Percentiles rank a stretch among this genome's conserved stretches.
phyloP scores from a whole-genome alignment of 2,888 invertebrate genomes.

The Antheraea assamensis region DNA sequence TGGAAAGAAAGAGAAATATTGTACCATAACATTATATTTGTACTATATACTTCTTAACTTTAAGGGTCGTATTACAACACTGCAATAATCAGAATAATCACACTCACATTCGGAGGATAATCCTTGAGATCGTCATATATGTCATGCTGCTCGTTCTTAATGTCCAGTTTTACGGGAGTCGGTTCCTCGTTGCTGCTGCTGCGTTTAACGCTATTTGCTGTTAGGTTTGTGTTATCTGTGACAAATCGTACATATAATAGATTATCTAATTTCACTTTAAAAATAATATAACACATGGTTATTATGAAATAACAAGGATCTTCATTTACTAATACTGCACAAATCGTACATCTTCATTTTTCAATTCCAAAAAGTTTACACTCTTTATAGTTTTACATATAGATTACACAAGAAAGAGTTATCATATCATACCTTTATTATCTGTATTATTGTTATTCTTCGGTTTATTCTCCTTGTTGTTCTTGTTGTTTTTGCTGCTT shows the following conservation, averaged over 20 bases:
- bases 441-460: slow-evolving; percentile 73
- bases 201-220: slow-evolving; percentile 47
- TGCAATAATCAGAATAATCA: background rate
- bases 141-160: slow-evolving; percentile 51
- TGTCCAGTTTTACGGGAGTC: slow-evolving; percentile 47
- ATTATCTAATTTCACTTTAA: too few relatives aligned
- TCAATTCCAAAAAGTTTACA: too few relatives aligned
- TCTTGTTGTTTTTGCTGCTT: slow-evolving; percentile 67
- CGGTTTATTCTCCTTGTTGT: slow-evolving; percentile 74
- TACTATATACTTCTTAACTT: too few relatives aligned
- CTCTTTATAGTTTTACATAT: too few relatives aligned
- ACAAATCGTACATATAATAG: background rate
- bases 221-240: slow-evolving; percentile 16
- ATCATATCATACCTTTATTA: slow-evolving; percentile 51
- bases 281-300: too few relatives aligned
- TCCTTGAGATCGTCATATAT: slow-evolving; percentile 64
- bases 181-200: slow-evolving; percentile 60
- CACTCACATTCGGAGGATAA: slow-evolving; percentile 67
- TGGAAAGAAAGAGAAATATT: too few relatives aligned
- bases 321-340: too few relatives aligned
- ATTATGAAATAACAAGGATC: too few relatives aligned
- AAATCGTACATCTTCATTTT: too few relatives aligned
- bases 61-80: too few relatives aligned
- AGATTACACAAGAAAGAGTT: background rate
- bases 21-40: too few relatives aligned